These are phyloP conservation scores for Prionailurus bengalensis DNA, from an alignment of 2,113 vertebrate genomes.

Conservation along the genomic window DNA sequence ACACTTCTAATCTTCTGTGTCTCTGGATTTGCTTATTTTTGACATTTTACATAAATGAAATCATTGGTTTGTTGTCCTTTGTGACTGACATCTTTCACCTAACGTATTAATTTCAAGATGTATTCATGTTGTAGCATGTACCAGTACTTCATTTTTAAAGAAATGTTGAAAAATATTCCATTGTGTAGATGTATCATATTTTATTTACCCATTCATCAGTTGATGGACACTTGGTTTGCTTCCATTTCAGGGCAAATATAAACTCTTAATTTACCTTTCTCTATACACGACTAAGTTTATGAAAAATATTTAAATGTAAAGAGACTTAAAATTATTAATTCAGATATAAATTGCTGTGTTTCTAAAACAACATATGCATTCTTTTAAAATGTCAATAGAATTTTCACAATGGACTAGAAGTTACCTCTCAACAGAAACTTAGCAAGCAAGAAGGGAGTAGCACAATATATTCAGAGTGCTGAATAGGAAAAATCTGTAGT, in stretches of 20 bases:
- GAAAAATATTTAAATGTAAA: background rate
- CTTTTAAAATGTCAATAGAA: background rate
- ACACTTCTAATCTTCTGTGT: background rate
- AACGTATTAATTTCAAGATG: background rate
- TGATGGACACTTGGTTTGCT: background rate
- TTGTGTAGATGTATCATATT: background rate
- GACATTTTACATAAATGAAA: background rate
- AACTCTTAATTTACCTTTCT: background rate
- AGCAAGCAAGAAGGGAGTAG: background rate
- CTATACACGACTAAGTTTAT: background rate
- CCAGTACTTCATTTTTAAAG: background rate
- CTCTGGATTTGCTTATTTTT: background rate
- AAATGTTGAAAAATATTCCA: background rate
- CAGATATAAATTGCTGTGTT: background rate
- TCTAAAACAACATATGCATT: background rate
- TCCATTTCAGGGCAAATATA: background rate
- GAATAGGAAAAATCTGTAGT: background rate
- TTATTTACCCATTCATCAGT: background rate
- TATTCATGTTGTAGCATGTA: background rate
- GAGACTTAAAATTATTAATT: background rate
- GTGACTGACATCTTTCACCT: background rate
- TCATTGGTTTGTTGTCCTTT: background rate
- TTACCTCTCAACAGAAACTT: background rate
- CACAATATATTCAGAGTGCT: background rate
- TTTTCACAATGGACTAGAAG: background rate